Conservation (phyloP, 2,888 invertebrate species). For the Dysmachus trigonus region DNA sequence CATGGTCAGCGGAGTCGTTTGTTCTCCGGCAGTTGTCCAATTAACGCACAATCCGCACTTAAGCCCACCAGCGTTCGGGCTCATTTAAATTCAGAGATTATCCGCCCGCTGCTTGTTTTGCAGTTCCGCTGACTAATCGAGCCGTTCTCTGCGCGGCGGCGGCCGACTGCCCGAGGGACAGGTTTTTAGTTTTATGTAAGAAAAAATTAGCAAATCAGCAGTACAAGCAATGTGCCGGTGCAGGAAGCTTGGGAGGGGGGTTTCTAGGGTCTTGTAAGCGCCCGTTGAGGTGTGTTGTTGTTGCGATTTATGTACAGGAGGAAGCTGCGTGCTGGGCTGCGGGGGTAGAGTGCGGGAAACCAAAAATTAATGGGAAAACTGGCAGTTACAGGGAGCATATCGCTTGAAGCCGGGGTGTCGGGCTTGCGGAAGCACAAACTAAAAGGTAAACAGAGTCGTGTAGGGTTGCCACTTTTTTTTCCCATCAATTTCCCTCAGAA, state of each 20-base stretch:
- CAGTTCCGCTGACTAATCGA: not conserved
- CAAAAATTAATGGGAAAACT: conserved; percentile 28
- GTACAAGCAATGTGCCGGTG: not conserved
- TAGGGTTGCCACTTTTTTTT: conserved; percentile 53
- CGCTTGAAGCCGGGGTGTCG: not conserved
- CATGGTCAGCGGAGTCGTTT: not conserved
- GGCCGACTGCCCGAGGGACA: not conserved
- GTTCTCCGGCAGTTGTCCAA: not conserved
- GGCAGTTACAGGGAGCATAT: conserved; percentile 16
- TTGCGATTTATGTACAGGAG: too few species aligned
- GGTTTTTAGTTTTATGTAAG: not conserved
- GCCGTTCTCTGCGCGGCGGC: not conserved
- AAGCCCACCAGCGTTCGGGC: not conserved
- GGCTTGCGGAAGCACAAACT: not conserved
- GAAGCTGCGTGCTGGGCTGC: not conserved
- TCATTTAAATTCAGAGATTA: not conserved
- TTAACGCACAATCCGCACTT: not conserved
- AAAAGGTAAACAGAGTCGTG: conserved; percentile 43
- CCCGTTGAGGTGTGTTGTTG: not conserved
- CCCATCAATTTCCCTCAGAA: conserved; percentile 45
- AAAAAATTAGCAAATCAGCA: not conserved
- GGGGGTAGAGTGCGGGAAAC: not conserved
- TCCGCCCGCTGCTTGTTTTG: not conserved
- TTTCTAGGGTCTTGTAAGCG: not conserved
- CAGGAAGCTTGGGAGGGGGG: not conserved